phyloP scores from a whole-genome alignment of 1,140 invertebrate genomes.

The Hydropsyche tenuis region DNA sequence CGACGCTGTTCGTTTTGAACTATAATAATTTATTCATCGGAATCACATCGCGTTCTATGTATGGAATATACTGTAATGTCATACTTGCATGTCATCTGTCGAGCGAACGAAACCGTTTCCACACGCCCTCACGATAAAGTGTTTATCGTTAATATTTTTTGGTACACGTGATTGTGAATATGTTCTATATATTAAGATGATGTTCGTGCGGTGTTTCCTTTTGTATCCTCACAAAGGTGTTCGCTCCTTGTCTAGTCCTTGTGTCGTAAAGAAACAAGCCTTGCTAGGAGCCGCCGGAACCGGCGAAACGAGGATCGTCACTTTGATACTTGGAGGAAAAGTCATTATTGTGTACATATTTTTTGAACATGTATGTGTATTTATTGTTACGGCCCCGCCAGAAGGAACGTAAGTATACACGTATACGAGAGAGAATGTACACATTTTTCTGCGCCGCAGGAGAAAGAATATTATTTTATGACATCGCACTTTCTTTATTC shows the following conservation, averaged over 20 bases:
- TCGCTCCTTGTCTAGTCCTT: constrained; percentile 47
- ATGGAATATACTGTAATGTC: neutral
- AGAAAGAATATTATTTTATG: neutral
- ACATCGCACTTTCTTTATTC: constrained; percentile 1
- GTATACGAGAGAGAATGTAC: neutral
- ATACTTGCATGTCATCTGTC: constrained; percentile 14
- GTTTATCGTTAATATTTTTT: constrained; percentile 39
- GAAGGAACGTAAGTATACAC: neutral
- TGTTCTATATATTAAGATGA: constrained; percentile 49
- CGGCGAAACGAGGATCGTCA: constrained; percentile 48
- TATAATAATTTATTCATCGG: no score
- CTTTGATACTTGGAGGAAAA: constrained; percentile 62
- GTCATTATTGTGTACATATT: constrained; percentile 13
- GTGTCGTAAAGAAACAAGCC: constrained; percentile 38
- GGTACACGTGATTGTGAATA: constrained; percentile 50
- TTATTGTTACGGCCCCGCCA: neutral
- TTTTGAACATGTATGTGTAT: neutral
- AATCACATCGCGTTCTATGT: no score
- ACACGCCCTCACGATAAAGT: constrained; percentile 39
- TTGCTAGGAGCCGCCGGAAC: constrained; percentile 22
- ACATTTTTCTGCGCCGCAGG: neutral
- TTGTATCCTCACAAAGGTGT: constrained; percentile 50
- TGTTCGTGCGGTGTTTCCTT: constrained; percentile 55
- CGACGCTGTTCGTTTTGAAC: neutral
- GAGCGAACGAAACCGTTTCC: constrained; percentile 20